Base-by-base conservation (phyloP, 2,113 vertebrate genomes). In the Ariopsis seemanni region DNA sequence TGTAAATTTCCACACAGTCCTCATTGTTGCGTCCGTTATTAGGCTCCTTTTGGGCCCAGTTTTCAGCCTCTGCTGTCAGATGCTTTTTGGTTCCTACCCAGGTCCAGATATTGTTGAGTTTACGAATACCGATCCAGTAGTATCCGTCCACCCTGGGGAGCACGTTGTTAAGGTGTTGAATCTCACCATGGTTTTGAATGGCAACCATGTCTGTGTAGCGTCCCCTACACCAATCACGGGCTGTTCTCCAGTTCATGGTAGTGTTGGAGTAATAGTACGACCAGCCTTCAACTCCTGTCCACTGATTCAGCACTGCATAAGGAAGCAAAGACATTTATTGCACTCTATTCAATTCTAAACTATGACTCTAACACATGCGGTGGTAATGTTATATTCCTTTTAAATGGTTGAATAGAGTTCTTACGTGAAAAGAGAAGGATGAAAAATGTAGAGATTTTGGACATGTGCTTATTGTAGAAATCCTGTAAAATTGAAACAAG, bases 101-200 rank as follows among this genome's bases (percentile, higher is more conserved):
- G 82, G 96, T 99, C 98, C 98, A 99, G 7, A 8, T 42, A 0
- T 92, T 20, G 0, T 91, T 22, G 48, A 96, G 81, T 92, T 97
- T 99, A 88, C 97, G 96, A 88, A 99, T 97, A 25, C 98, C 98
- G 0, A 99, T 99, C 98, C 98, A 99, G 89, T 99, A 99, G 89
- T 99, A 96, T 0, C 0, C 63, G 0, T 0, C 0, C 0, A 90
- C 87, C 50, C 1, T 63, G 12, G 97, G 97, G 18, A 99, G 83
- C 87, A 48, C 62, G 0, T 15, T 7, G 2, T 96, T 96, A 88
- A 99, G 97, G 89, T 99, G 88, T 18, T 55, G 22, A 0, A 97
- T 97, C 93, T 99, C 98, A 1, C 85, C 91, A 91, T 96, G 93
- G 91, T 99, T 99, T 93, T 99, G 97, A 91, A 99, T 99, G 0